phyloP scores from a whole-genome alignment of 2,797 vertebrate genomes.

The Margarornis squamiger region DNA sequence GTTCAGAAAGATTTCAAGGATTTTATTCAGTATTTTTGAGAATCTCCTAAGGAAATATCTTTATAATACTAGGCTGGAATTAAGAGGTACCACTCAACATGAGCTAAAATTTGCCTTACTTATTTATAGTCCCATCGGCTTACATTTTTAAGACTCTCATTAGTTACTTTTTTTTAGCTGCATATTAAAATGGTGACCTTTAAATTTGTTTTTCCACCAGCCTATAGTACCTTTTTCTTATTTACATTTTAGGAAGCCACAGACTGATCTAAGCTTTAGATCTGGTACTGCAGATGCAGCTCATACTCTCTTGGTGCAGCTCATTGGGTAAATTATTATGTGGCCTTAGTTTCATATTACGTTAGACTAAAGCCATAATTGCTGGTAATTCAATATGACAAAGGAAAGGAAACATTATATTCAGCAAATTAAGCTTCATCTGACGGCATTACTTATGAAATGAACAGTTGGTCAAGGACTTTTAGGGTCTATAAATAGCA shows the following conservation, averaged over 20 bases:
- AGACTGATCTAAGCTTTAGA: neutral
- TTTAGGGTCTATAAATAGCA: neutral
- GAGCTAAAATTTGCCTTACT: neutral
- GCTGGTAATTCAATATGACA: constrained; percentile 45
- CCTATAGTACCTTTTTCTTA: neutral
- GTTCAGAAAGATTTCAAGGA: neutral
- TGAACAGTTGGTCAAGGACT: neutral
- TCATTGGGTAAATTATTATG: neutral
- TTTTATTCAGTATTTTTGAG: neutral
- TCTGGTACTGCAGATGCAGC: neutral
- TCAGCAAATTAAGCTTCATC: neutral
- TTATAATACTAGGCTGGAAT: neutral
- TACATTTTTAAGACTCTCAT: neutral
- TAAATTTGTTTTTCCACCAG: neutral
- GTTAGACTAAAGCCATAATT: neutral
- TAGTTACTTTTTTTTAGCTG: neutral
- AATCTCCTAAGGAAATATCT: neutral
- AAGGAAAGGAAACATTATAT: constrained; percentile 32
- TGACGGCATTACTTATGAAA: neutral
- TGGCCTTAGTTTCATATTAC: neutral
- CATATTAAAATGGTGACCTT: neutral
- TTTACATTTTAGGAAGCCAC: neutral
- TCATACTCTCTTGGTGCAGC: neutral
- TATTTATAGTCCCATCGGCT: neutral
- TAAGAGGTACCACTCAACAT: neutral